Conservation (phyloP, 2,797 vertebrate genomes). For the Ispidina picta region DNA sequence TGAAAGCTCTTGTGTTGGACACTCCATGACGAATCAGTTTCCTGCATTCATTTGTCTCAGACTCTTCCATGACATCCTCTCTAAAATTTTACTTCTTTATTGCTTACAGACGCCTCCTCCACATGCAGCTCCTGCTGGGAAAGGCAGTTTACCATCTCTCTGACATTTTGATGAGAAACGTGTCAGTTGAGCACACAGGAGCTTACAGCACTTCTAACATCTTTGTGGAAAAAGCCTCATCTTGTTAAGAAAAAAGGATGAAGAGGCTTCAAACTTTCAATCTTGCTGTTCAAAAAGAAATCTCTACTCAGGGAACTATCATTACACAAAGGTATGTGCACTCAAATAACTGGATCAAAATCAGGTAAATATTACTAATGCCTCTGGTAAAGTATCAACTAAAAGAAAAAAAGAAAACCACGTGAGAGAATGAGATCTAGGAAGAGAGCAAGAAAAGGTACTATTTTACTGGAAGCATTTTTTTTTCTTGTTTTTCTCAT, state of each 20-base stretch:
- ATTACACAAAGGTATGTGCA: background rate
- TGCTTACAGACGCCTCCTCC: conserved; percentile 5
- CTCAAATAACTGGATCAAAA: background rate
- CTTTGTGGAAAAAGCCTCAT: background rate
- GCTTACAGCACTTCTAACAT: background rate
- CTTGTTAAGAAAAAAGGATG: background rate
- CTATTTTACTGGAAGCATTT: background rate
- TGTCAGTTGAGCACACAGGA: background rate
- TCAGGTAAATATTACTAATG: background rate
- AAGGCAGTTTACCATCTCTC: background rate
- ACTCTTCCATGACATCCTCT: conserved; percentile 12
- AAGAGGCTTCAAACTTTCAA: background rate
- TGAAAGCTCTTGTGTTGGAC: background rate
- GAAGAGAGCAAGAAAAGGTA: background rate
- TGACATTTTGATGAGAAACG: background rate
- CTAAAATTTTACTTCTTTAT: conserved; percentile 10
- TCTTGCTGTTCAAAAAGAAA: background rate
- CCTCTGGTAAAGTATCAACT: background rate
- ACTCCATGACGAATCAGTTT: conserved; percentile 5
- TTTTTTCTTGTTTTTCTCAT: background rate
- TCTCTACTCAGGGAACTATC: background rate
- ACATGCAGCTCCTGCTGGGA: background rate
- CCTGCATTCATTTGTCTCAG: conserved; percentile 23
- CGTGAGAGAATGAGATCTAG: background rate
- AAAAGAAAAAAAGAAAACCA: background rate